These are phyloP conservation scores for Blera fallax DNA, from an alignment of 2,888 invertebrate species.

Conservation along the genomic window DNA sequence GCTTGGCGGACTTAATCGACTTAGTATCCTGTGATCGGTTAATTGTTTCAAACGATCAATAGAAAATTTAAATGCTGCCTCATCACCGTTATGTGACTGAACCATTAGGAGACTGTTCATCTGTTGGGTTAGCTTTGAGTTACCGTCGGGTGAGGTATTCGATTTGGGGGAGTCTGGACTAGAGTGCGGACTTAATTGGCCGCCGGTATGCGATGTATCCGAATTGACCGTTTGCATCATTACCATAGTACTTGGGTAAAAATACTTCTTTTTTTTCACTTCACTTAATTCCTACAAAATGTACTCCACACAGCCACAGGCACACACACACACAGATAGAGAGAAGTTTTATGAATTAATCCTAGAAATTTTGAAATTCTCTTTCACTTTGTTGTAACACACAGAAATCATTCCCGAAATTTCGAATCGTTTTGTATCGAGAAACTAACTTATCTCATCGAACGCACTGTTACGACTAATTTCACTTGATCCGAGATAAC, in stretches of 20 bases:
- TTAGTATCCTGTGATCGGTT: conserved; percentile 78
- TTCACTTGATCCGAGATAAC: conserved; percentile 60
- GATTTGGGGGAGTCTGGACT: conserved; percentile 81
- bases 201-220: conserved; percentile 76
- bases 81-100: conserved; percentile 49
- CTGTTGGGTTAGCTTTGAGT: conserved; percentile 46
- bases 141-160: conserved; percentile 77
- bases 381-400: conserved; percentile 10
- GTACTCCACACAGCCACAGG: not conserved
- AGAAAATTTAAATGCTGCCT: conserved; percentile 76
- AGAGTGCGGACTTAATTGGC: conserved; percentile 80
- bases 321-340: conserved; percentile 13
- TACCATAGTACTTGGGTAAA: conserved; percentile 78
- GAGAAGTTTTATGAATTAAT: not conserved
- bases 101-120: conserved; percentile 65
- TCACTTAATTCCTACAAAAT: conserved; percentile 17
- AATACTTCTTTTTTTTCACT: no score
- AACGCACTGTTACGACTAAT: conserved; percentile 69
- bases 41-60: conserved; percentile 81
- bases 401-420: conserved; percentile 31
- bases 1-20: conserved; percentile 79
- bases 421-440: conserved; percentile 1
- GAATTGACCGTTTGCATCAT: conserved; percentile 81
- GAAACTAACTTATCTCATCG: conserved; percentile 47
- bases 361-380: not conserved